A percentile compares a stretch with the other conserved stretches of the same genome.
phyloP scores from a whole-genome alignment of 2,113 vertebrate genomes.

The Empidonax alnorum region DNA sequence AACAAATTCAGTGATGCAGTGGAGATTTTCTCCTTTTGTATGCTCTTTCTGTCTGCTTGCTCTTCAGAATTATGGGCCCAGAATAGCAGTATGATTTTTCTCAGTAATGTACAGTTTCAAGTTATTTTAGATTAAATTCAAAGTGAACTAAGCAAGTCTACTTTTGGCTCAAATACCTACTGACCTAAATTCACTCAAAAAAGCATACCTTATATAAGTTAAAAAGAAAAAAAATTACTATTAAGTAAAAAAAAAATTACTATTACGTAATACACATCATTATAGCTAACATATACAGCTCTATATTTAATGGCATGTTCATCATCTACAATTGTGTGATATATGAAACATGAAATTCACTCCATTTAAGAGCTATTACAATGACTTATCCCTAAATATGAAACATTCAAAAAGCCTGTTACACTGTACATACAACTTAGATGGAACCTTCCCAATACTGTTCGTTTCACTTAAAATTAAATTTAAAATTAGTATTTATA shows the following conservation, averaged over 20 bases:
- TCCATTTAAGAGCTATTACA: not conserved
- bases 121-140: not conserved
- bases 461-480: not conserved
- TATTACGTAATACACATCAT: not conserved
- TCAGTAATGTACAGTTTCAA: not conserved
- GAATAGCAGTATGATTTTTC: not conserved
- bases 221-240: not conserved
- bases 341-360: not conserved
- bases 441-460: not conserved
- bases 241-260: no score
- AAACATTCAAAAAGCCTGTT: not conserved
- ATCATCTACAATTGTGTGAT: not conserved
- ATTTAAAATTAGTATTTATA: not conserved
- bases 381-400: not conserved
- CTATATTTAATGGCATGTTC: not conserved
- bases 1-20: not conserved
- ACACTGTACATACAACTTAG: not conserved
- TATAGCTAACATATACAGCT: not conserved
- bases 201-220: not conserved
- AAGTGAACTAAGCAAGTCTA: not conserved
- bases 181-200: not conserved
- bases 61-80: not conserved
- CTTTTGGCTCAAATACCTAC: not conserved
- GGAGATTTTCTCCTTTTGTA: not conserved
- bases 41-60: not conserved